These are phyloP conservation scores for Orthosia cruda DNA, from an alignment of 2,888 invertebrate species.

Conservation along the genomic window DNA sequence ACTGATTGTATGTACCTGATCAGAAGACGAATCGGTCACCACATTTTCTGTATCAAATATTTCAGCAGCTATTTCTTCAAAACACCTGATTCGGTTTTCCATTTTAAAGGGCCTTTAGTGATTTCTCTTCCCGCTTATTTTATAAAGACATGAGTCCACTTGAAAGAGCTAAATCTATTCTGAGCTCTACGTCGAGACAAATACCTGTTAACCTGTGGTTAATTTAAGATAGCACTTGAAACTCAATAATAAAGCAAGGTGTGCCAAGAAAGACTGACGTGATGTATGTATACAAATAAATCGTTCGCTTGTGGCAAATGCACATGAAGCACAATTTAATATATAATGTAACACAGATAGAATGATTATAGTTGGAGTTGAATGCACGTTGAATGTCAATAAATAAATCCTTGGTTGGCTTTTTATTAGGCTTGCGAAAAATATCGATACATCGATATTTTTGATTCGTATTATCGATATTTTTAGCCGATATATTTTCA, in stretches of 20 bases:
- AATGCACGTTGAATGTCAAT: neutral
- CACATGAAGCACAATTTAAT: constrained; percentile 13
- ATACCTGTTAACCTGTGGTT: constrained; percentile 62
- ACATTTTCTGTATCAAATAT: constrained; percentile 92
- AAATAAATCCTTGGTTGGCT: constrained; percentile 2
- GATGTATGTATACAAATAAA: constrained; percentile 32
- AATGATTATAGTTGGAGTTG: neutral
- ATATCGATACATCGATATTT: no score
- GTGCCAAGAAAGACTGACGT: constrained; percentile 62
- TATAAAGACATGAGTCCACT: constrained; percentile 4
- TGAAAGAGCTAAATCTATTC: constrained; percentile 52
- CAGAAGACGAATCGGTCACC: constrained; percentile 84
- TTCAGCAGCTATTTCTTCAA: constrained; percentile 82
- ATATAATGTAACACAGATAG: neutral
- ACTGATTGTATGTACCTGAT: constrained; percentile 80
- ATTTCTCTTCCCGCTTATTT: constrained; percentile 5
- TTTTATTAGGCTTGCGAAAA: no score
- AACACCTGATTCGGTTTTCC: constrained; percentile 85
- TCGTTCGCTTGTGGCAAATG: constrained; percentile 2
- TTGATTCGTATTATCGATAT: no score
- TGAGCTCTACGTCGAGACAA: constrained; percentile 59
- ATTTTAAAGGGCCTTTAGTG: constrained; percentile 68
- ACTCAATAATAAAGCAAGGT: constrained; percentile 32
- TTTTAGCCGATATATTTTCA: no score
- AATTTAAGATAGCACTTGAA: constrained; percentile 51